Evolutionary conservation across 2,113 vertebrate species (phyloP).

Genomic region (Callionymus lyra): DNA sequence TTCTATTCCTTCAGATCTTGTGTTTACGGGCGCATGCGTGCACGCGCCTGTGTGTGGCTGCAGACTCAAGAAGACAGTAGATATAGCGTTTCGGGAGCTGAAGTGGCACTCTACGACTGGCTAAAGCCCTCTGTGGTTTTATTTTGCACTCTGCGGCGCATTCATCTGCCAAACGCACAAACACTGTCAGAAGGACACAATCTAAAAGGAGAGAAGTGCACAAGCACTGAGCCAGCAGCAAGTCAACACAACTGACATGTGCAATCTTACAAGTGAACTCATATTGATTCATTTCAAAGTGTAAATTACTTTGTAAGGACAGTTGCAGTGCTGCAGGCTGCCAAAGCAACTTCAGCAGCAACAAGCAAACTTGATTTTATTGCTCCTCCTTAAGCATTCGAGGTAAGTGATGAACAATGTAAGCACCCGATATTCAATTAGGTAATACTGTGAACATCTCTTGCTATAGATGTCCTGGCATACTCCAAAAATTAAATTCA

Average conservation of each 20-base stretch:
- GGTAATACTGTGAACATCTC: no score
- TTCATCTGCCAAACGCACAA: constrained; percentile 37
- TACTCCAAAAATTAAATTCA: no score
- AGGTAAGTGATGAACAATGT: constrained; percentile 1
- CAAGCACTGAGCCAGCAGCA: constrained; percentile 27
- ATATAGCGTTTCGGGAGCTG: constrained; percentile 5
- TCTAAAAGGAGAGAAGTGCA: constrained; percentile 25
- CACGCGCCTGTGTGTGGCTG: not conserved
- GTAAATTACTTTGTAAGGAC: constrained; percentile 22
- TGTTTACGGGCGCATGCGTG: constrained; percentile 6
- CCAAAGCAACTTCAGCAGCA: not conserved
- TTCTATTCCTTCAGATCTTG: constrained; percentile 1
- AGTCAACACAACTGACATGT: constrained; percentile 30
- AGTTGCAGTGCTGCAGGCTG: constrained; percentile 1
- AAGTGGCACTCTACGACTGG: constrained; percentile 34
- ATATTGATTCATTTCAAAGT: constrained; percentile 21
- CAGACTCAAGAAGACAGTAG: no score
- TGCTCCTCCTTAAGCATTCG: not conserved
- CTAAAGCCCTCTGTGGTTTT: constrained; percentile 46
- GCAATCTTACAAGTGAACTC: constrained; percentile 23
- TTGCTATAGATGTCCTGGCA: no score
- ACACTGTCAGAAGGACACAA: constrained; percentile 25
- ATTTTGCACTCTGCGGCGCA: constrained; percentile 26
- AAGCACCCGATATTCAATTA: not conserved
- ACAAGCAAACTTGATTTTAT: constrained; percentile 1